Evolutionary conservation across 1,140 invertebrate genomes (phyloP), one percentile per base, ranked within the genome.

Genomic region (Brachionus rubens): DNA sequence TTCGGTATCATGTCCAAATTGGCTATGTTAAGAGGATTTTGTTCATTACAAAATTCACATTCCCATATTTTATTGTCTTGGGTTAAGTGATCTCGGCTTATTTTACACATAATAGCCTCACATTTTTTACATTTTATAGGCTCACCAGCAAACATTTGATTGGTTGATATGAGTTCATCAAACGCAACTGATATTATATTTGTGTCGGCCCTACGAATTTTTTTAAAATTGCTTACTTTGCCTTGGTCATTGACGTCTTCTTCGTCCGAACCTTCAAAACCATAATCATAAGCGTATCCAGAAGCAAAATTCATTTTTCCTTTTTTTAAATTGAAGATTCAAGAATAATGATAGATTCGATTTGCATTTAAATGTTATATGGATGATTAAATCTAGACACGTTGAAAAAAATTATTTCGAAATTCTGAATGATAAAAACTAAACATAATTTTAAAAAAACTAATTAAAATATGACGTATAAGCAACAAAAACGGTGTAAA

Each of bases 41-140:
- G 76, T 30, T 80, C 43, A 10, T 77, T 77, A 77, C 82, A 83
- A 62, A 81, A 83, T 75, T 83, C 82, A 79, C 82, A 75, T 52
- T 33, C 52, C 70, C 70, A 75, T 33, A n/a, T 54, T 12, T 75
- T 75, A 10, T 19, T 43, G n/a, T 33, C 43, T 21, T 28, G 24
- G 33, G 21, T 70, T 6, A 70, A 26, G 40, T n/a, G 24, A 2
- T 0, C 19, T 19, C 40, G 1, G 16, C 65, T 46, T n/a, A 16
- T 30, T 24, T 41, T 14, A n/a, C 10, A 41, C 7, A 70, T 28
- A n/a, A 70, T 50, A 26, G 65, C 65, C 16, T 46, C 41, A 70
- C 65, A 70, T 28, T 70, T 70, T 46, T 16, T 46, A 36, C 65
- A 70, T 70, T 3, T 30, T 14, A 70, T 46, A 7, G 65, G 41